Evolutionary conservation across 1,140 invertebrate genomes (phyloP).

Genomic region (Neomicropteryx cornuta): DNA sequence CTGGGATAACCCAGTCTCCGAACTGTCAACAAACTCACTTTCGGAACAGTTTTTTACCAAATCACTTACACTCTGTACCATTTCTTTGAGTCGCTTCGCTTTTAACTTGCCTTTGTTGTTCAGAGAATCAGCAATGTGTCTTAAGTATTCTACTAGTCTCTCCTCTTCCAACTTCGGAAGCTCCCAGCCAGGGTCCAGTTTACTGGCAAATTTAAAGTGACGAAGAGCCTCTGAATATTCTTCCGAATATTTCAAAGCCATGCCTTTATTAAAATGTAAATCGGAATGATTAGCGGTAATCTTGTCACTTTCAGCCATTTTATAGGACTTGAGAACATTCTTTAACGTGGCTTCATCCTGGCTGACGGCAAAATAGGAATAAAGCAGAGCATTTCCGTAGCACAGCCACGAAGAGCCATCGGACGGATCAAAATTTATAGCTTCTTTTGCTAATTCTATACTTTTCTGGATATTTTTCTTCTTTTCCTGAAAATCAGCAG

Average conservation of each 20-base stretch:
- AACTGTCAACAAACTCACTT: constrained; percentile 5
- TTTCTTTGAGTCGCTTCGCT: constrained; percentile 51
- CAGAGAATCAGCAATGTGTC: constrained; percentile 50
- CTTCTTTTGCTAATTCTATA: constrained; percentile 72
- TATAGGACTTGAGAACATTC: constrained; percentile 69
- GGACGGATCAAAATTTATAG: constrained; percentile 65
- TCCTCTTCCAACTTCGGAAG: constrained; percentile 48
- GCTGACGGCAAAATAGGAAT: constrained; percentile 63
- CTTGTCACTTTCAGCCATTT: constrained; percentile 67
- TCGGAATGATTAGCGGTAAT: constrained; percentile 63
- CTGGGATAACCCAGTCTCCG: constrained; percentile 1
- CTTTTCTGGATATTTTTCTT: constrained; percentile 57
- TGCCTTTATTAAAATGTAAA: constrained; percentile 76
- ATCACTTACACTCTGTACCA: too few species aligned
- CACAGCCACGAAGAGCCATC: constrained; percentile 81
- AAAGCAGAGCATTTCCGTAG: constrained; percentile 77
- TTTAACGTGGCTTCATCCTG: constrained; percentile 65
- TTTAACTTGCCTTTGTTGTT: constrained; percentile 64
- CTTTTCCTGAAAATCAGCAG: constrained; percentile 38
- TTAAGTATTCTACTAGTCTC: constrained; percentile 56
- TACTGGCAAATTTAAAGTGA: constrained; percentile 52
- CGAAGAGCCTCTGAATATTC: constrained; percentile 58
- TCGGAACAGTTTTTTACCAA: constrained; percentile 22
- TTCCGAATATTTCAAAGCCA: constrained; percentile 75
- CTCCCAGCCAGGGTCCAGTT: constrained; percentile 66